Percentiles rank a stretch among this genome's conserved stretches.
These are phyloP conservation scores for Mechanitis mazaeus DNA, from an alignment of 2,888 invertebrate genomes.

Conservation along the genomic window DNA sequence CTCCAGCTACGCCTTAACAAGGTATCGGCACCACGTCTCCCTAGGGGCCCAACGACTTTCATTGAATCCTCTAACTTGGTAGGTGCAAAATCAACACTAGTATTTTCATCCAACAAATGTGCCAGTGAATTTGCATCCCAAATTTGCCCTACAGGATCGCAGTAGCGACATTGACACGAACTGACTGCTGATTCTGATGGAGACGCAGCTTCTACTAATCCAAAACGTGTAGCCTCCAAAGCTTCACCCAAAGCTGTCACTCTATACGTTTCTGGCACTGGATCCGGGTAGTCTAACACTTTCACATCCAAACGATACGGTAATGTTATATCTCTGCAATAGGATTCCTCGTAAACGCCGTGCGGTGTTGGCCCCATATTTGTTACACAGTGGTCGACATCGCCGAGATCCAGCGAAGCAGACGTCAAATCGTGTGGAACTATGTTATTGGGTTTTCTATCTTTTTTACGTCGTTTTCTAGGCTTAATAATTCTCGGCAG, in stretches of 20 bases:
- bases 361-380: conserved; percentile 51
- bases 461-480: conserved; percentile 92
- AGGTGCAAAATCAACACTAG: conserved; percentile 67
- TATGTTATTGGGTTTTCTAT: conserved; percentile 83
- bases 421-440: conserved; percentile 64
- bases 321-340: conserved; percentile 69
- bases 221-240: conserved; percentile 68
- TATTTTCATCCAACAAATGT: conserved; percentile 67
- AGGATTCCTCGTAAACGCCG: conserved; percentile 69
- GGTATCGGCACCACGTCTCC: conserved; percentile 60
- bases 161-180: conserved; percentile 84
- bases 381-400: conserved; percentile 66
- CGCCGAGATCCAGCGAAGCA: conserved; percentile 59
- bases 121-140: conserved; percentile 83
- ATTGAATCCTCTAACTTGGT: conserved; percentile 71
- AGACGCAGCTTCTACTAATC: conserved; percentile 62
- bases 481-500: conserved; percentile 93
- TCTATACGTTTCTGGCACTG: conserved; percentile 59
- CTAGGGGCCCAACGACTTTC: conserved; percentile 68
- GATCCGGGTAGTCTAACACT: conserved; percentile 63
- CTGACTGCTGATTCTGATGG: conserved; percentile 69
- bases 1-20: conserved; percentile 79
- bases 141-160: conserved; percentile 84
- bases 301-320: conserved; percentile 67
- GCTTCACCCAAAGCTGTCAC: conserved; percentile 75